Evolutionary conservation across 2,113 vertebrate genomes (phyloP), one percentile per base, ranked within the genome.

Genomic region (Scartelaos histophorus): DNA sequence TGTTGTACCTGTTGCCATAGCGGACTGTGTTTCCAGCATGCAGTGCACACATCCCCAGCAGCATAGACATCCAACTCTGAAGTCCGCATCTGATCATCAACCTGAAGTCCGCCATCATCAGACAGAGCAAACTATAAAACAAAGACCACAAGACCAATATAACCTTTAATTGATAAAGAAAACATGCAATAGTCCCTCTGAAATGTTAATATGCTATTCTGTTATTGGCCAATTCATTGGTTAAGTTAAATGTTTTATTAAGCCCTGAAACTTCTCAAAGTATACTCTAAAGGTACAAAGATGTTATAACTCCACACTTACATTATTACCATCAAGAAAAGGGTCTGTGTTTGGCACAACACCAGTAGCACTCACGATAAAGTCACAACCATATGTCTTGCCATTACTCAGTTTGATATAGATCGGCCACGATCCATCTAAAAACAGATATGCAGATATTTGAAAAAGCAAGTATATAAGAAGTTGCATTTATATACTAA

Each of bases 301-400:
- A 43, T 43, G 38, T 43, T 43, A 22, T 34, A 29, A 56, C 21
- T 71, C 13, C 19, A 17, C 67, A 73, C 94, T 95, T 91, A 98
- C 98, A 0, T 85, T 90, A 91, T 98, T 99, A 58, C 95, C 93
- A 43, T 80, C 80, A 76, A 98, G 91, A 89, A 98, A 98, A 0
- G 94, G 94, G 56, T 95, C 90, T 3, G 89, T 87, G 71, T 97
- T 98, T 70, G 97, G 96, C 22, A 92, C 87, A 3, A 99, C 97
- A 68, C 98, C 98, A 0, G 96, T 99, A 71, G 97, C 97, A 34
- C 97, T 99, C 85, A 99, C 94, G 25, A 99, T 90, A 80, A 99
- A 95, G 87, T 98, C 89, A 10, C 97, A 99, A 82, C 98, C 97
- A 56, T 95, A 96, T 1, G 93, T 94, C 80, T 94, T 97, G 49